phyloP scores from a whole-genome alignment of 2,113 vertebrate species.

The Pyxicephalus adspersus region DNA sequence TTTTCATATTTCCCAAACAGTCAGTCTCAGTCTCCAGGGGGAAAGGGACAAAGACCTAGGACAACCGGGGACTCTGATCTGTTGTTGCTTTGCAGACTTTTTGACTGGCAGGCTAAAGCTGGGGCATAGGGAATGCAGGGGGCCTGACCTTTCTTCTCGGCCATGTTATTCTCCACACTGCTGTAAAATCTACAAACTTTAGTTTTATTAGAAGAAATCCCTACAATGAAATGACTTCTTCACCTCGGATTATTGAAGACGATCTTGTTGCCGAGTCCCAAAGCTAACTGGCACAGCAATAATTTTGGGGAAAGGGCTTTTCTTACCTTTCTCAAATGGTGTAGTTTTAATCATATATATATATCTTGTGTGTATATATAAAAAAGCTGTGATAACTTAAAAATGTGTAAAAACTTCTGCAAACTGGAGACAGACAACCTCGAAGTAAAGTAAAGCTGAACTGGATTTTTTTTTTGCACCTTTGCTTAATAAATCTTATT shows the following conservation, averaged over 20 bases:
- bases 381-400: not conserved
- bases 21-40: not conserved
- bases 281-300: not conserved
- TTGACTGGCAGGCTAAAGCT: not conserved
- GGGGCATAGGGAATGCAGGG: not conserved
- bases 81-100: not conserved
- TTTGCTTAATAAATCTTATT: no score
- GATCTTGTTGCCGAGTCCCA: constrained; percentile 10
- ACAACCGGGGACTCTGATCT: not conserved
- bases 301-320: not conserved
- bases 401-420: not conserved
- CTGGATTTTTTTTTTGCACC: no score
- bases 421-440: not conserved
- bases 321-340: no score
- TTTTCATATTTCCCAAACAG: not conserved
- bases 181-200: constrained; percentile 24
- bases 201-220: constrained; percentile 29
- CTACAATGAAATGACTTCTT: constrained; percentile 26
- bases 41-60: not conserved
- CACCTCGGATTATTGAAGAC: not conserved
- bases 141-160: not conserved
- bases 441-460: no score
- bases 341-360: no score
- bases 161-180: constrained; percentile 3
- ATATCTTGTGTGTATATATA: no score